phyloP scores from a whole-genome alignment of 2,113 vertebrate species.

The Calonectris borealis region DNA sequence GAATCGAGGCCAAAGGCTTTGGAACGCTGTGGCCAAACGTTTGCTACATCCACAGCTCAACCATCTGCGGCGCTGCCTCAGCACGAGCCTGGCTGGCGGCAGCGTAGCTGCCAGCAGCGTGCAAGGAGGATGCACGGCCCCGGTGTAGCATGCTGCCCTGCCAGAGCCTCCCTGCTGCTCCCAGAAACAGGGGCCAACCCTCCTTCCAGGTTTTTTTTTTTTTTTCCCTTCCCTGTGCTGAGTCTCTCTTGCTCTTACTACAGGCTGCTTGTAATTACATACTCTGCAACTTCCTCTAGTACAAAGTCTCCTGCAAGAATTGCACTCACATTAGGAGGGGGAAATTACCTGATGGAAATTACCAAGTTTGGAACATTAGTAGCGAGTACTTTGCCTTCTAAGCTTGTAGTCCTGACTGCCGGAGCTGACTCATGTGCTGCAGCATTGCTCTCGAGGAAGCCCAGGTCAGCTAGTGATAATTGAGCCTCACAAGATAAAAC shows the following conservation, averaged over 20 bases:
- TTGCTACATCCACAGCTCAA: not conserved
- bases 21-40: not conserved
- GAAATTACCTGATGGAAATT: not conserved
- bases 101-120: accelerated
- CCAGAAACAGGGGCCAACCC: not conserved
- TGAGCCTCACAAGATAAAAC: not conserved
- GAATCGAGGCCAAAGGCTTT: not conserved
- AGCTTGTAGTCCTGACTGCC: not conserved
- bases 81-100: accelerated
- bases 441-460: not conserved
- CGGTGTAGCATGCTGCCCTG: accelerated
- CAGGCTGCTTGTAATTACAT: not conserved
- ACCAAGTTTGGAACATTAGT: not conserved
- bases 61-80: not conserved
- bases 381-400: not conserved
- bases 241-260: not conserved
- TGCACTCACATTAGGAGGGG: not conserved
- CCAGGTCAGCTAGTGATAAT: not conserved
- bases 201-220: not conserved
- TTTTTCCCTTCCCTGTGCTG: accelerated
- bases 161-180: not conserved
- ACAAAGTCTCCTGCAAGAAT: not conserved
- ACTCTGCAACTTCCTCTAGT: not conserved
- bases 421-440: not conserved
- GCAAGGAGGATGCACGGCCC: not conserved